Evolutionary conservation across 2,113 vertebrate genomes (phyloP), one percentile per base, ranked within the genome.

Genomic region (Macquaria ambigua): DNA sequence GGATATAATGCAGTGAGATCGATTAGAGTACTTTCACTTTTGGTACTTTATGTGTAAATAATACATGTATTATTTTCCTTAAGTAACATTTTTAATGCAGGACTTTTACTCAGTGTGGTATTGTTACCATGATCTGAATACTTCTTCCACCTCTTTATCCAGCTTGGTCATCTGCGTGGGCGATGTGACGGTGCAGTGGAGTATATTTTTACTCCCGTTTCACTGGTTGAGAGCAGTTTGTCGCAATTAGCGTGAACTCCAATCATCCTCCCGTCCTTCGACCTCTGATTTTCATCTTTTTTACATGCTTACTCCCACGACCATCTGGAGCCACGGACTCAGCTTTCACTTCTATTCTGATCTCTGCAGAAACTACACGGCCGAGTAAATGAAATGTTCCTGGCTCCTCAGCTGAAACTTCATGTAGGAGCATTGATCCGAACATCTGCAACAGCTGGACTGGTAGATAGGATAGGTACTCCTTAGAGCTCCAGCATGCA

Each of bases 391-490:
- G 23, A 73, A 21, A 53, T 20, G 20, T 37, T 59, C 0, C 39
- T 34, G 39, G 8, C 16, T 74, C 72, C 56, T 59, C 55, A 1
- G 37, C 15, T 50, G 16, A 34, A 20, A 28, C 28, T 31, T 68
- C 3, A 52, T 39, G 56, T 4, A 64, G 62, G 28, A 52, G 53
- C 66, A 43, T 55, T 59, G 43, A 63, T 63, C 55, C 20, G 1
- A 69, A 82, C 75, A 68, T 39, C 71, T 82, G 79, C 58, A 72
- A 1, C 70, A 79, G 68, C 59, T 83, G 58, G 67, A 72, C 23
- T 0, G 3, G n/a, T n/a, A n/a, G n/a, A n/a, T n/a, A n/a, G n/a
- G n/a, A n/a, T n/a, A n/a, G n/a, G n/a, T n/a, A n/a, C n/a, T n/a
- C n/a, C n/a, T n/a, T n/a, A n/a, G n/a, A n/a, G 20, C 62, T 50